phyloP scores from a whole-genome alignment of 2,113 vertebrate species.

The Vombatus ursinus region DNA sequence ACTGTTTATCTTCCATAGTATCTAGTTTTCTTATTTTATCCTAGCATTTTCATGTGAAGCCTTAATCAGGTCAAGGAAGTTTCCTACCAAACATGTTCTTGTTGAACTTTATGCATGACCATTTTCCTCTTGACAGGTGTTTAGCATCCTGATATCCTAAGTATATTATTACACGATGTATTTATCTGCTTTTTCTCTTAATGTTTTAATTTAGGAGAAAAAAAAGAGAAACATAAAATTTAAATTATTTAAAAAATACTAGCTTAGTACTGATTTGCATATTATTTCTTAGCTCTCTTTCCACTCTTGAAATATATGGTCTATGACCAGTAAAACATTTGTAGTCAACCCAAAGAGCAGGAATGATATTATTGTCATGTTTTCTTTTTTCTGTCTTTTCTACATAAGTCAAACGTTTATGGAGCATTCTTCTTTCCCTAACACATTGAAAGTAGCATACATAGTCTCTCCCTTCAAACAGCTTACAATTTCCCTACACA shows the following conservation, averaged over 20 bases:
- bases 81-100: not conserved
- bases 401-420: not conserved
- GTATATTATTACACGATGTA: not conserved
- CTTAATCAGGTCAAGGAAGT: not conserved
- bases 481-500: not conserved
- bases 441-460: not conserved
- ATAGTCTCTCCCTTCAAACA: not conserved
- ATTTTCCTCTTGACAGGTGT: not conserved
- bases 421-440: not conserved
- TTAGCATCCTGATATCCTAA: not conserved
- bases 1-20: not conserved
- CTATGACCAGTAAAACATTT: not conserved
- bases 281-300: not conserved
- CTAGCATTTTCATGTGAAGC: not conserved
- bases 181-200: not conserved
- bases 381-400: not conserved
- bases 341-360: not conserved
- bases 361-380: not conserved
- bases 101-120: not conserved
- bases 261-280: not conserved
- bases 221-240: not conserved
- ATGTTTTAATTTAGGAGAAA: slow-evolving; percentile 5
- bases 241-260: not conserved
- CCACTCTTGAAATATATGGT: not conserved
- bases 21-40: not conserved